Evolutionary conservation across 2,888 invertebrate species (phyloP).

Genomic region (Drosophila meridionalis): DNA sequence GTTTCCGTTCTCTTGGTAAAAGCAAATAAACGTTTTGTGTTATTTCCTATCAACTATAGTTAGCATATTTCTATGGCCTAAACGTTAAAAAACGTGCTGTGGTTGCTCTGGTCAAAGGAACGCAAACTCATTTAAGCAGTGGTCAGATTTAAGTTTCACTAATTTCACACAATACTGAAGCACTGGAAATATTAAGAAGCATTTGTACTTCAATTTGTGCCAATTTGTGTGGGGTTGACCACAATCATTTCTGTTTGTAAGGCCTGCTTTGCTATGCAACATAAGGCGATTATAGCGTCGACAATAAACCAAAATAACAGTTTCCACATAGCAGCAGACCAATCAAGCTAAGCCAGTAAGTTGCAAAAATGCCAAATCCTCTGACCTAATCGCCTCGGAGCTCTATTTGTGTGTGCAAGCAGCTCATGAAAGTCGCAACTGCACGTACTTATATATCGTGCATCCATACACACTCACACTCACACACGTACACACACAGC

Average conservation of each 20-base stretch:
- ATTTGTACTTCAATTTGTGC: background rate
- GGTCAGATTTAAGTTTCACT: background rate
- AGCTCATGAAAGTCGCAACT: background rate
- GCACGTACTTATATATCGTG: background rate
- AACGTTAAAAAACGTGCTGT: background rate
- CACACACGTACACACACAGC: background rate
- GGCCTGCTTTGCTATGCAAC: background rate
- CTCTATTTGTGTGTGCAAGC: background rate
- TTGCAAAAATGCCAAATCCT: conserved; percentile 31
- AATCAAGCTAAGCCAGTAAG: conserved; percentile 35
- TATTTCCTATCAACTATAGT: no score
- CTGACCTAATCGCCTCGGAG: conserved; percentile 25
- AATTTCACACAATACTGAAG: background rate
- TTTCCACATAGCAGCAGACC: conserved; percentile 11
- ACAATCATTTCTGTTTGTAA: background rate
- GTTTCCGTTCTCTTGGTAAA: no score
- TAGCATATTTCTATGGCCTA: no score
- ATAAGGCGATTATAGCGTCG: conserved; percentile 31
- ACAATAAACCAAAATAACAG: conserved; percentile 8
- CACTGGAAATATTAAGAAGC: background rate
- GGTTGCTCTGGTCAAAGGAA: background rate
- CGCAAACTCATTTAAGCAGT: background rate
- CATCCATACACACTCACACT: background rate
- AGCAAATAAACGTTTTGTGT: no score
- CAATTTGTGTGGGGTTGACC: background rate